Base-by-base conservation (phyloP, 2,797 vertebrate genomes). In the Pteropus rufus region DNA sequence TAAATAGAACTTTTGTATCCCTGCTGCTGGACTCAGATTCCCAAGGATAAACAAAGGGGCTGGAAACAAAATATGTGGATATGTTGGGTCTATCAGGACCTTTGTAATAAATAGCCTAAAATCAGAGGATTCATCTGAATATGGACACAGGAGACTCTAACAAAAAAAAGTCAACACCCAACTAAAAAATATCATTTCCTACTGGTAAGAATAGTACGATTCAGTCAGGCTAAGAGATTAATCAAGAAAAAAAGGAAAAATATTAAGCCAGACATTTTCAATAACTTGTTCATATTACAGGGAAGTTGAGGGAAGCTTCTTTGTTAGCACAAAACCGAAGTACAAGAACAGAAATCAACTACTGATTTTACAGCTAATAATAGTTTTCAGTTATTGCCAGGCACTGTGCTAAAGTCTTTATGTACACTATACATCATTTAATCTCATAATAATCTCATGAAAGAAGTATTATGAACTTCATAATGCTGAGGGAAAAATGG, bases 1-100 rank as follows among this genome's bases (percentile, higher is more conserved):
- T 97, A 95, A 97, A 93, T 65, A 89, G 91, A 94, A 96, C 95
- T 83, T 97, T 93, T 95, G 90, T 95, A 72, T 73, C 52, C 93
- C 67, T 93, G 79, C 90, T 75, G 44, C 69, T 82, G 34, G 85
- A 91, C 92, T 96, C 85, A 91, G 89, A 89, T 95, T 97, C 85
- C 85, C 89, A 89, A 69, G 52, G 88, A 96, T 95, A 96, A 97
- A 67, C 2, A 1, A 91, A 93, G 64, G 75, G 41, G 39, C 67
- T 94, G 26, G 93, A 96, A 97, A 93, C 54, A 93, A 97, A 97
- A 96, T 95, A 95, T 58, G 70, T 54, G 93, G 90, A 81, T 91
- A 77, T 18, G 23, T 36, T 84, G 69, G 18, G 79, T 94, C 34
- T 91, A 73, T 89, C 72, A 77, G 58, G 60, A 87, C 23, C 26